A percentile compares a stretch with the other conserved stretches of the same genome.
These are phyloP conservation scores for Drosophila oshimai DNA, from an alignment of 1,140 invertebrate genomes.

Conservation along the genomic window DNA sequence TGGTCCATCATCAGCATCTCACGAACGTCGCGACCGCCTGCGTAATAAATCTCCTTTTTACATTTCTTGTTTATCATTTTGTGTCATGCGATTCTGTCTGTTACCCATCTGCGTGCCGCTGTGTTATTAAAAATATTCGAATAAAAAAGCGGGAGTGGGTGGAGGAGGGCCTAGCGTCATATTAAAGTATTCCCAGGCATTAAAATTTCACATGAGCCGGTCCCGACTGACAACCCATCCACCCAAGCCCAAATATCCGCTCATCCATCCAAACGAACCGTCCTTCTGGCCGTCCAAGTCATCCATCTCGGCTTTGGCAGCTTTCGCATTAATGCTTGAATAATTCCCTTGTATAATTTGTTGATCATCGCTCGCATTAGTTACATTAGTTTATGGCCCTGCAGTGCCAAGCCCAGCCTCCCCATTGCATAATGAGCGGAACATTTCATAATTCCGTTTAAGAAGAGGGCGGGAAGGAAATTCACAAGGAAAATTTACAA, in stretches of 20 bases:
- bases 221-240: slow-evolving; percentile 42
- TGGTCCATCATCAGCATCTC: slow-evolving; percentile 75
- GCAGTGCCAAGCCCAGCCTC: not conserved
- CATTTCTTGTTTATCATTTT: slow-evolving; percentile 80
- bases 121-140: slow-evolving; percentile 65
- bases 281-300: slow-evolving; percentile 37
- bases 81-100: slow-evolving; percentile 73
- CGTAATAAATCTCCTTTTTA: slow-evolving; percentile 78
- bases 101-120: slow-evolving; percentile 48
- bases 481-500: not conserved
- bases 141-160: slow-evolving; percentile 33
- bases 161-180: slow-evolving; percentile 42
- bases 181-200: slow-evolving; percentile 78
- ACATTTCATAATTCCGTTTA: slow-evolving; percentile 37
- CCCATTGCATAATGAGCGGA: slow-evolving; percentile 38
- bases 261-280: slow-evolving; percentile 28
- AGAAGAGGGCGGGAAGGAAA: not conserved
- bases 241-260: slow-evolving; percentile 24
- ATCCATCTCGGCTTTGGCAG: slow-evolving; percentile 77
- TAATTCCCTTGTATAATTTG: slow-evolving; percentile 64
- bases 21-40: slow-evolving; percentile 55
- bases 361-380: slow-evolving; percentile 63
- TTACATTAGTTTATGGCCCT: slow-evolving; percentile 61
- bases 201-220: slow-evolving; percentile 72
- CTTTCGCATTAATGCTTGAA: slow-evolving; percentile 75